These are phyloP conservation scores for Monochamus saltuarius DNA, from an alignment of 1,140 invertebrate species.

Conservation along the genomic window DNA sequence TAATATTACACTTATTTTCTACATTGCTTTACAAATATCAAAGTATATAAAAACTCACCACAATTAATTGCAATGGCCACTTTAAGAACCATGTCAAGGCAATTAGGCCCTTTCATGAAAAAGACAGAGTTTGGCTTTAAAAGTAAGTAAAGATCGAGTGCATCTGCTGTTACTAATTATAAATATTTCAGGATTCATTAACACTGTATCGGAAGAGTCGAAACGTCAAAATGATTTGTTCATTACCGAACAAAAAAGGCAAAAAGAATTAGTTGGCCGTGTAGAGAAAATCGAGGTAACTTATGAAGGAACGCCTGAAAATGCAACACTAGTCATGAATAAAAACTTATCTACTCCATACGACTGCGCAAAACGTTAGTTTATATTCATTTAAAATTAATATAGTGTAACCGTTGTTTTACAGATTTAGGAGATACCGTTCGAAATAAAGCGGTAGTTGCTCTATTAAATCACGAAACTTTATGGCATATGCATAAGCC, in stretches of 20 bases:
- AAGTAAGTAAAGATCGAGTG: too few relatives aligned
- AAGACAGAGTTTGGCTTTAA: too few relatives aligned
- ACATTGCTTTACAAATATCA: too few relatives aligned
- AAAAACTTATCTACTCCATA: conserved; percentile 88
- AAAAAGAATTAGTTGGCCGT: conserved; percentile 69
- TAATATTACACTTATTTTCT: too few relatives aligned
- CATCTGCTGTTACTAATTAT: neutral
- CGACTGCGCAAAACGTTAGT: conserved; percentile 87
- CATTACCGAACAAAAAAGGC: conserved; percentile 73
- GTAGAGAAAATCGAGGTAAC: conserved; percentile 91
- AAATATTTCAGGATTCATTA: conserved; percentile 5
- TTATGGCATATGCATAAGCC: conserved; percentile 94
- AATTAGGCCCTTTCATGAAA: too few relatives aligned
- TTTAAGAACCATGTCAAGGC: neutral
- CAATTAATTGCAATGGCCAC: neutral
- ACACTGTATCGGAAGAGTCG: conserved; percentile 44
- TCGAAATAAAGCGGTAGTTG: conserved; percentile 71
- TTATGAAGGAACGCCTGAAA: conserved; percentile 72
- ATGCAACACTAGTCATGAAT: conserved; percentile 85
- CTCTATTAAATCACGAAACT: conserved; percentile 71
- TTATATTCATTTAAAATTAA: neutral
- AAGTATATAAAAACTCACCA: too few relatives aligned
- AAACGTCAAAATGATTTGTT: conserved; percentile 70
- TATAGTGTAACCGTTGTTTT: conserved; percentile 26
- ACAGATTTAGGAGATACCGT: conserved; percentile 76